Base-by-base conservation (phyloP, 2,888 invertebrate species). In the Eupithecia insigniata region DNA sequence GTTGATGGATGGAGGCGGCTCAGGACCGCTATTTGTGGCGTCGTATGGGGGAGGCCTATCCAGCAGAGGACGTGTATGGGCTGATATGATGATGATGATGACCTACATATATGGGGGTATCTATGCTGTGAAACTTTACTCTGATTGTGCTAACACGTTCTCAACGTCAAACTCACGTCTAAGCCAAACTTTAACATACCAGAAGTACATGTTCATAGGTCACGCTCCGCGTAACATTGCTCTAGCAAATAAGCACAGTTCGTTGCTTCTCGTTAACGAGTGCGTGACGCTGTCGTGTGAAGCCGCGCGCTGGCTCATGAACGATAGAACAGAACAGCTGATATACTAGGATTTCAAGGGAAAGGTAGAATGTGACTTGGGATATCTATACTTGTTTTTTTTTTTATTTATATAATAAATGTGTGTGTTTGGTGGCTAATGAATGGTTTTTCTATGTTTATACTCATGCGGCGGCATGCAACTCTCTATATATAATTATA, bases 291-390 rank as follows among this genome's bases (percentile, higher is more conserved):
- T 55, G 12, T 22, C 22, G 22, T 55, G 55, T 55, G 55, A 55
- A 55, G 55, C 55, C 55, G 55, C n/a, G 12, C 55, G 14, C 55
- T 55, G 55, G 55, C 55, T 26, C 26, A 26, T 55, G 55, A 55
- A 55, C 55, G 26, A 12, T 55, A 5, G 55, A 26, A 5, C 26
- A 55, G 22, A 10, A 26, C 22, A 55, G 55, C 12, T 51, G 2
- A 7, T n/a, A 46, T 46, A 26, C 26, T 26, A 10, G 26, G 26
- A 14, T 14, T 22, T 22, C 51, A 10, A 26, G 55, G 55, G 14
- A 26, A 26, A 55, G 55, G 26, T 51, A 10, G 51, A 22, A 26
- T 26, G 22, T 55, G 12, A 1, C 26, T 55, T 26, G 8, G 14
- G 14, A 26, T 26, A 12, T 55, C 55, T 51, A 55, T 26, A 5